Evolutionary conservation across 2,888 invertebrate genomes (phyloP).

Genomic region (Drosophila hawaiiensis): DNA sequence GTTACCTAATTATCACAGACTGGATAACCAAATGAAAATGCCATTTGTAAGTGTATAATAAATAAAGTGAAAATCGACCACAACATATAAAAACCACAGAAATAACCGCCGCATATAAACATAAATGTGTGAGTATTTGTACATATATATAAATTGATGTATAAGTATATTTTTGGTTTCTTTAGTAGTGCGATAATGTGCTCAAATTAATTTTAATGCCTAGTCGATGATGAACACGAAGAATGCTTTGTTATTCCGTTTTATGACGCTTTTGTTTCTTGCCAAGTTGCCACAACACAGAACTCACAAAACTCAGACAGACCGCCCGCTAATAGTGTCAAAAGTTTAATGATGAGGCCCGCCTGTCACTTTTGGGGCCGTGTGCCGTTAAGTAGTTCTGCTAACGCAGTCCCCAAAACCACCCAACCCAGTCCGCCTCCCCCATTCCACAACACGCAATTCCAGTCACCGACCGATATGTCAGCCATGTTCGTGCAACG

Average conservation of each 20-base stretch:
- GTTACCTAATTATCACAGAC: not conserved
- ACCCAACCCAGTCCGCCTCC: not conserved
- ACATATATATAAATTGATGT: not conserved
- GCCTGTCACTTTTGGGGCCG: slow-evolving; percentile 67
- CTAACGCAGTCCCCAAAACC: slow-evolving; percentile 32
- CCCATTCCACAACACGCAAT: not conserved
- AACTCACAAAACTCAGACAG: slow-evolving; percentile 7
- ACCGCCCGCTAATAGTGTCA: slow-evolving; percentile 79
- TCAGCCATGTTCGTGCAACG: slow-evolving; percentile 54
- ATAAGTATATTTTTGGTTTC: slow-evolving; percentile 8
- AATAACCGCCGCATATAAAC: not conserved
- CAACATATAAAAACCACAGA: slow-evolving; percentile 13
- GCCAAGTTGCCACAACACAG: slow-evolving; percentile 50
- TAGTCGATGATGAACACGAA: slow-evolving; percentile 31
- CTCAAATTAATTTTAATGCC: slow-evolving; percentile 71
- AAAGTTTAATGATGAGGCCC: slow-evolving; percentile 79
- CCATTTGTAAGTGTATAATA: not conserved
- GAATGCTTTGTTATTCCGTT: slow-evolving; percentile 32
- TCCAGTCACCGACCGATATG: slow-evolving; percentile 16
- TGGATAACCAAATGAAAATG: not conserved
- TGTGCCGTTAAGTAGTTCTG: slow-evolving; percentile 68
- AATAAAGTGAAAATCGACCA: slow-evolving; percentile 19
- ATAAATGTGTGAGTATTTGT: not conserved
- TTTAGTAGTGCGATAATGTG: slow-evolving; percentile 49
- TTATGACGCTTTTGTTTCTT: slow-evolving; percentile 29